phyloP scores from a whole-genome alignment of 2,888 invertebrate genomes.

The Urechis unicinctus region DNA sequence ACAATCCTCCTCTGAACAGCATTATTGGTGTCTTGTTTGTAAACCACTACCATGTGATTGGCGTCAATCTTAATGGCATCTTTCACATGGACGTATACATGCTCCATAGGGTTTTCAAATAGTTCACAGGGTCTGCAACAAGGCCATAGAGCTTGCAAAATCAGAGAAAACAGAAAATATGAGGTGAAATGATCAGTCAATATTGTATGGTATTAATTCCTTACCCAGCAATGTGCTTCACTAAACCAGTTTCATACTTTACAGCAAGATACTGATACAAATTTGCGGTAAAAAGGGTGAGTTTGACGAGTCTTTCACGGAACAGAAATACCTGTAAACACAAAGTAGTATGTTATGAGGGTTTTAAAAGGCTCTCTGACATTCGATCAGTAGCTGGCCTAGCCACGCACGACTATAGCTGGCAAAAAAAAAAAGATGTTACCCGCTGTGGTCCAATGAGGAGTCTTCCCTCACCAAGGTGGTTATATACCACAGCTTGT shows the following conservation, averaged over 20 bases:
- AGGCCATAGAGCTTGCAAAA: too few species aligned
- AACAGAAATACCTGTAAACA: conserved; percentile 36
- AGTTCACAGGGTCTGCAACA: conserved; percentile 19
- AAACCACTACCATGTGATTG: conserved; percentile 41
- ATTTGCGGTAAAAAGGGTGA: conserved; percentile 31
- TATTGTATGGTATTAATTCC: conserved; percentile 1
- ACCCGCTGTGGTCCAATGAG: conserved; percentile 38
- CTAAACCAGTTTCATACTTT: conserved; percentile 32
- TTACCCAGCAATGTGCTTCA: conserved; percentile 37
- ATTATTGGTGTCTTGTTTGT: conserved; percentile 31
- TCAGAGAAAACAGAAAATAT: not conserved
- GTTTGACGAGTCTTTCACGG: conserved; percentile 29
- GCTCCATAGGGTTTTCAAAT: conserved; percentile 35
- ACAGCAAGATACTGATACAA: conserved; percentile 35
- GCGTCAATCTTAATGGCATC: conserved; percentile 36
- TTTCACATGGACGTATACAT: conserved; percentile 23
- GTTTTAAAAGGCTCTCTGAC: too few species aligned
- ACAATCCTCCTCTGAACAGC: conserved; percentile 38
- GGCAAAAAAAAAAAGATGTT: too few species aligned
- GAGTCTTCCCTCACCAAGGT: conserved; percentile 37
- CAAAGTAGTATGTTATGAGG: not conserved
- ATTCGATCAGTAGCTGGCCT: too few species aligned
- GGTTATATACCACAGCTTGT: conserved; percentile 38
- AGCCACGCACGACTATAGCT: too few species aligned
- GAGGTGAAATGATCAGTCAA: not conserved